A percentile compares a stretch with the other conserved stretches of the same genome.
Evolutionary conservation across 2,113 vertebrate genomes (phyloP).

Genomic region (Festucalex cinctus): DNA sequence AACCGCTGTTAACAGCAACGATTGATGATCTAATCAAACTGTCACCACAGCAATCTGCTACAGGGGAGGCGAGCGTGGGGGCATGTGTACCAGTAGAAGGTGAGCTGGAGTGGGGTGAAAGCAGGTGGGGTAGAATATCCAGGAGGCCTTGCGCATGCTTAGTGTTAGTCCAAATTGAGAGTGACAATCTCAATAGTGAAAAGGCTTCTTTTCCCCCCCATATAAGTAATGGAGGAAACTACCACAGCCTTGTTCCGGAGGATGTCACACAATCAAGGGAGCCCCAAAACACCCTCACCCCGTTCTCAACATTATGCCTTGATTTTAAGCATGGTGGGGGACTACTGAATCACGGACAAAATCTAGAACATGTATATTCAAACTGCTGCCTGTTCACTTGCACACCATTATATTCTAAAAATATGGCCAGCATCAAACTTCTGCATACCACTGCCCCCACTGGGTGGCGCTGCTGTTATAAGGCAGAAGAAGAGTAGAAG

Average conservation of each 20-base stretch:
- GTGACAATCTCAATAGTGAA: conserved; percentile 98
- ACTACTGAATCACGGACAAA: not conserved
- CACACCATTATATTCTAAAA: not conserved
- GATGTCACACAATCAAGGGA: conserved; percentile 90
- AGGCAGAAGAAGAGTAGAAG: not conserved
- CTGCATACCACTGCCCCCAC: not conserved
- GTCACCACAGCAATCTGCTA: conserved; percentile 88
- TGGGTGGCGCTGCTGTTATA: not conserved
- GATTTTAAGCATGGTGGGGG: conserved; percentile 7
- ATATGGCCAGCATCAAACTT: not conserved
- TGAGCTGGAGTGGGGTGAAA: conserved; percentile 22
- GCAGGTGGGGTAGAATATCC: conserved; percentile 79
- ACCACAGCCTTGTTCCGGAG: conserved; percentile 92
- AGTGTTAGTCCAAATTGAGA: conserved; percentile 97
- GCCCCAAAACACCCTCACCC: conserved; percentile 35
- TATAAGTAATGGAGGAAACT: conserved; percentile 94
- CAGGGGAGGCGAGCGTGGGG: conserved; percentile 71
- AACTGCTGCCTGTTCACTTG: not conserved
- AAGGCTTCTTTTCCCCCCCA: conserved; percentile 81
- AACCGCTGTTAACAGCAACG: conserved; percentile 96
- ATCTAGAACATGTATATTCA: not conserved
- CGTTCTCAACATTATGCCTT: conserved; percentile 18
- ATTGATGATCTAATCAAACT: conserved; percentile 99
- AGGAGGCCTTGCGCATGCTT: conserved; percentile 91
- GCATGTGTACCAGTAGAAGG: conserved; percentile 13